Base-by-base conservation (phyloP, 2,797 vertebrate species). In the Ibycter americanus region DNA sequence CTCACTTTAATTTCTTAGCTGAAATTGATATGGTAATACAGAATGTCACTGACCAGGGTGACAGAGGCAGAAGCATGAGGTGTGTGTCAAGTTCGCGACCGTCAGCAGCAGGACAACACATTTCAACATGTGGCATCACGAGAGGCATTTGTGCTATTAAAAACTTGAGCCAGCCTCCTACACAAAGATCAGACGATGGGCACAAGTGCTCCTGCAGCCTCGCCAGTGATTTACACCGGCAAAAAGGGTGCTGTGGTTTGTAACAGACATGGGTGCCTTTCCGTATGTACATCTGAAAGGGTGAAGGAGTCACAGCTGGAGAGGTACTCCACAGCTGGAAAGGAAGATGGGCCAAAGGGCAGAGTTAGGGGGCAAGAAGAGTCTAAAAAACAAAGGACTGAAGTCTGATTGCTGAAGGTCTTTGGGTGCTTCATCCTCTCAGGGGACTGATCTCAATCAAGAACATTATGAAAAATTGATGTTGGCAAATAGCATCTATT, bases 101-200 rank as follows among this genome's bases (percentile, higher is more conserved):
- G 11, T 16, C 36, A 32, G 56, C 49, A 79, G 47, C n/a, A 54
- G 63, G 26, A 51, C 34, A 54, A 40, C 23, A 15, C 36, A 15
- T 34, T 31, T 59, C 34, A 38, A 10, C 0, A 0, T 6, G 17
- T 32, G 47, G 61, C 74, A 42, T 22, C 27, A 6, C 1, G 6
- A 81, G 40, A 78, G 34, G n/a, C 25, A 19, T 14, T 29, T 26
- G 32, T 27, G 8, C 38, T 16, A 44, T 4, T 17, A 51, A 44
- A 61, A n/a, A 29, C 36, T 25, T 40, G 49, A 47, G 29, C 17
- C 52, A 52, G 29, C 8, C 51, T 38, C 66, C 27, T 42, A 10
- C 27, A 7, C 56, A 20, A 29, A 25, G 58, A 38, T 15, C 10
- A 20, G 27, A 22, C 3, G 27, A 61, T 4, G 36, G 5, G 8